Percentiles rank a stretch among this genome's conserved stretches.
These are phyloP conservation scores for Melanaphis sacchari DNA, from an alignment of 1,140 invertebrate species.

Conservation along the genomic window DNA sequence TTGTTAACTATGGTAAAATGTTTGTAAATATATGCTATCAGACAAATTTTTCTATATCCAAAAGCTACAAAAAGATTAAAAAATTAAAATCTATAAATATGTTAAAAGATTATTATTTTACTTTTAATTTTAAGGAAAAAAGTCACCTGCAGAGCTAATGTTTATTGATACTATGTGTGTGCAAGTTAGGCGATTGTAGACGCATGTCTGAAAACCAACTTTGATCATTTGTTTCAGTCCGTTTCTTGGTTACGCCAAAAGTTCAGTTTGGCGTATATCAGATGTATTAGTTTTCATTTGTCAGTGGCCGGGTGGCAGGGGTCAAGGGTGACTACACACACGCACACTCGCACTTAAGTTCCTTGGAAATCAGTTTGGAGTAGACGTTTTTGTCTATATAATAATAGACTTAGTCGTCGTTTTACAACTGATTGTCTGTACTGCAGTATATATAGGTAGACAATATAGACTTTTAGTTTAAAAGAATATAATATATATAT, in stretches of 20 bases:
- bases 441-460: neutral
- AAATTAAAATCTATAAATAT: neutral
- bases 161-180: neutral
- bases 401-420: neutral
- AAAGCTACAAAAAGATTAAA: neutral
- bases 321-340: neutral
- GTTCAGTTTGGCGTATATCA: neutral
- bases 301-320: neutral
- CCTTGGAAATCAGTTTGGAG: neutral
- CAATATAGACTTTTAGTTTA: neutral
- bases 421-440: neutral
- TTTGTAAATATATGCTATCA: too few species aligned
- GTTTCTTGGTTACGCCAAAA: neutral
- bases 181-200: neutral
- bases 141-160: neutral
- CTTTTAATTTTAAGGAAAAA: neutral
- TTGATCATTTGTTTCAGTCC: conserved; percentile 7
- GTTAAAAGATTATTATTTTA: neutral
- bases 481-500: neutral
- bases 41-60: neutral
- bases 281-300: conserved; percentile 18
- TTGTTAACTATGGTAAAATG: too few species aligned
- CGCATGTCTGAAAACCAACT: neutral
- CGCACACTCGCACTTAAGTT: neutral
- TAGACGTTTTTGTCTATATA: conserved; percentile 7